Base-by-base conservation (phyloP, 2,113 vertebrate species). In the Archilochus colubris region DNA sequence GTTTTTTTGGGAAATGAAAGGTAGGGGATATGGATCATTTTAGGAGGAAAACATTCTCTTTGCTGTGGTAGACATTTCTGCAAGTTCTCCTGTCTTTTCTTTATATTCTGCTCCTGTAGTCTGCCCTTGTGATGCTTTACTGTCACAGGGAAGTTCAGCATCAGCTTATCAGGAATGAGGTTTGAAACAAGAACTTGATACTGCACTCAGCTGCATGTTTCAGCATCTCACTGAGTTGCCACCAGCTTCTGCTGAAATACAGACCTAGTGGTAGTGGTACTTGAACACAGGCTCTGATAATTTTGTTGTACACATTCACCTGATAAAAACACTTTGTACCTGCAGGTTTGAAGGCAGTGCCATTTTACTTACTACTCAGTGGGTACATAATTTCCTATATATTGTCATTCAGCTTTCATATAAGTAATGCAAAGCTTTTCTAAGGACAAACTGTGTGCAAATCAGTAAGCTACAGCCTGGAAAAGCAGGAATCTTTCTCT, bases 201-300 rank as follows among this genome's bases (percentile, higher is more conserved):
- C 76, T 78, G 86, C 76, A 38, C 80, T 93, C 64, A 5, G 40
- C 68, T 95, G 80, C 88, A 64, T 96, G 85, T 86, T 97, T 94
- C 23, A 11, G 51, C 46, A 68, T 77, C 86, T 95, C 91, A 78
- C 20, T 43, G 51, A 46, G 51, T 74, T 96, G 95, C 95, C 91
- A 70, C 93, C 36, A 33, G 55, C 81, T 93, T 86, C 76, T 96
- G 94, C 97, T 90, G 89, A 94, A 95, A 85, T 72, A 54, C 90
- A 95, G 93, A 90, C 66, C 77, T 86, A 48, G 27, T 46, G 78
- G 18, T 28, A 74, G 76, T n/a, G 76, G 82, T 88, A 75, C 89
- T 85, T 43, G 83, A 87, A 86, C 74, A 82, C 31, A 73, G 86
- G 68, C 36, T 58, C 4, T 38, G 51, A 27, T 40, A 31, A 54